Evolutionary conservation across 1,140 invertebrate species (phyloP).

Genomic region (Zaprionus ornatus): DNA sequence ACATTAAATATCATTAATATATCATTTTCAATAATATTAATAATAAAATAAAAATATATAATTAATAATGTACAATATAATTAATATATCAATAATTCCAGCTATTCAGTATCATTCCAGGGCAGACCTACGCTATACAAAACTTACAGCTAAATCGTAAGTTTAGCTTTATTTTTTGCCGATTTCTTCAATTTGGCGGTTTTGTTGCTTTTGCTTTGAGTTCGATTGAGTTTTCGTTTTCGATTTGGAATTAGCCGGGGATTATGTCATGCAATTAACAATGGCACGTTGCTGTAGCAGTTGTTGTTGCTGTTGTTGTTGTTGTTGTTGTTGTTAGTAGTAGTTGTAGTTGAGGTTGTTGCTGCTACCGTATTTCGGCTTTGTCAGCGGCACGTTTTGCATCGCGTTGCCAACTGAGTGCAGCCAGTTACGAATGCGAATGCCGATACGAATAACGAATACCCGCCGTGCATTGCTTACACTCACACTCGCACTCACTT

Average conservation of each 20-base stretch:
- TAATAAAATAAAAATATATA: background rate
- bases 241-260: constrained; percentile 70
- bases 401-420: constrained; percentile 36
- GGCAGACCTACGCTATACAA: background rate
- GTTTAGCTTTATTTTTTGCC: background rate
- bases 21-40: no score
- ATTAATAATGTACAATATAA: background rate
- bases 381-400: constrained; percentile 60
- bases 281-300: constrained; percentile 63
- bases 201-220: constrained; percentile 33
- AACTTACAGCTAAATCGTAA: background rate
- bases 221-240: constrained; percentile 78
- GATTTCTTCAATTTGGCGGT: constrained; percentile 26
- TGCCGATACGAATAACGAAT: constrained; percentile 6
- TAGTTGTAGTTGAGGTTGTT: constrained; percentile 37
- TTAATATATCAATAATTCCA: background rate
- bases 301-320: constrained; percentile 36
- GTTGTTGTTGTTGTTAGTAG: constrained; percentile 27
- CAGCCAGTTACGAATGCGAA: constrained; percentile 4
- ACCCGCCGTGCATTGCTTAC: constrained; percentile 1
- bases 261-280: constrained; percentile 82
- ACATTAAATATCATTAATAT: no score
- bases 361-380: constrained; percentile 63
- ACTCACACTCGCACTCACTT: background rate
- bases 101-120: background rate